Conservation (phyloP, 2,113 vertebrate species). For the Chlamydotis undulata region DNA sequence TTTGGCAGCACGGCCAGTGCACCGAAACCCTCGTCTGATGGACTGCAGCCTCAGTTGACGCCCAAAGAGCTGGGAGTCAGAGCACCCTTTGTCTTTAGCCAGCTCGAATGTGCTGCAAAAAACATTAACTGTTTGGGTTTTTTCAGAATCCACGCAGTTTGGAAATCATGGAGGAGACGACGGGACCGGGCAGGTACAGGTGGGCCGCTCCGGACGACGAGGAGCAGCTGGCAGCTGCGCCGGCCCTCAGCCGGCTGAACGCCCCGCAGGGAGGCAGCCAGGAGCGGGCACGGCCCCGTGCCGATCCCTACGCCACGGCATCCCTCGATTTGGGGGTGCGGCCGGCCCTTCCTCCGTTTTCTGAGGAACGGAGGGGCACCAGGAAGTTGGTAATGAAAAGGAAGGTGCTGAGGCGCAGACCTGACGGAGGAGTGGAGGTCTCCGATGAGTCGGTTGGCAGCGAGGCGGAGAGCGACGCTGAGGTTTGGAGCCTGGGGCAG, state of each 20-base stretch:
- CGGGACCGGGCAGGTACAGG: background rate
- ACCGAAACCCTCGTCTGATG: background rate
- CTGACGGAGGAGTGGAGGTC: slow-evolving; percentile 62
- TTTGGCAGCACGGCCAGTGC: fast-evolving
- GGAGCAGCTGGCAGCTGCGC: background rate
- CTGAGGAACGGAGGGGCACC: fast-evolving
- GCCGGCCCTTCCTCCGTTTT: background rate
- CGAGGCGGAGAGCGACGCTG: background rate
- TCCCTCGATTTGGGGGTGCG: background rate
- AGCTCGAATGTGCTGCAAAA: background rate
- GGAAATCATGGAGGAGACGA: slow-evolving; percentile 27
- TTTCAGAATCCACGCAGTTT: slow-evolving; percentile 24
- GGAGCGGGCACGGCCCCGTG: fast-evolving
- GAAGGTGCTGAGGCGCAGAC: slow-evolving; percentile 73
- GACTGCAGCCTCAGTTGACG: no score
- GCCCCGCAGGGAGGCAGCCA: background rate
- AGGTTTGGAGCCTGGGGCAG: background rate
- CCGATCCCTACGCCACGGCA: slow-evolving; percentile 42
- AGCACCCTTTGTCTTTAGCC: background rate
- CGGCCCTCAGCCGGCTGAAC: no score
- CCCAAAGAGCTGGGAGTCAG: background rate
- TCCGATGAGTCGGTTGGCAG: slow-evolving; percentile 32
- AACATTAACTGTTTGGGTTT: background rate
- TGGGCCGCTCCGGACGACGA: background rate
- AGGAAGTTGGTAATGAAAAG: slow-evolving; percentile 69